These are phyloP conservation scores for Magallana gigas DNA, from an alignment of 1,140 invertebrate species.

Conservation along the genomic window DNA sequence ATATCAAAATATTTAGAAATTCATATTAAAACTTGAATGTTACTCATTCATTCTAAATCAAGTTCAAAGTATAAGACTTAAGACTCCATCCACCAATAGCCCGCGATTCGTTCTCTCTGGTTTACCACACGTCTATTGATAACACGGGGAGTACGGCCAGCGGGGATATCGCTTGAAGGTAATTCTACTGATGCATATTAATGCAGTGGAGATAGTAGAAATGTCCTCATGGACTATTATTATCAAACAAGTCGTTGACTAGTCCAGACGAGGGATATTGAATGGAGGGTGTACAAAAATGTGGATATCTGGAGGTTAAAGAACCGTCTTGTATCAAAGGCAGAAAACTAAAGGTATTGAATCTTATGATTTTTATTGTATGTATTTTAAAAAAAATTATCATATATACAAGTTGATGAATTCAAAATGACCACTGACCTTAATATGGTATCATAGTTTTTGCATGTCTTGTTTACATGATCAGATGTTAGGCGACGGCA, in stretches of 20 bases:
- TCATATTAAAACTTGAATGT: too few species aligned
- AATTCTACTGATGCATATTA: constrained; percentile 16
- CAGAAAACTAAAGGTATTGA: constrained; percentile 64
- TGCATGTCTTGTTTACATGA: too few species aligned
- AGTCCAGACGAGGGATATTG: not conserved
- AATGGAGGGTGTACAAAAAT: constrained; percentile 59
- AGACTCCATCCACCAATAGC: not conserved
- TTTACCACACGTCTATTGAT: constrained; percentile 7
- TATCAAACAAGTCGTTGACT: constrained; percentile 5
- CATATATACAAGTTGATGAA: too few species aligned
- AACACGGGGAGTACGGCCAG: not conserved
- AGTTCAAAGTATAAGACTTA: not conserved
- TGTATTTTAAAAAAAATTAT: too few species aligned
- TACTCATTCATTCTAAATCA: too few species aligned
- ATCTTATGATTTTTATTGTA: too few species aligned
- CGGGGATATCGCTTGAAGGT: constrained; percentile 16
- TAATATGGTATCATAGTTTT: too few species aligned
- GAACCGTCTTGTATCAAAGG: constrained; percentile 61
- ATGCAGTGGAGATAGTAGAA: constrained; percentile 5
- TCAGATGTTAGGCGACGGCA: too few species aligned
- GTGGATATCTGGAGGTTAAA: constrained; percentile 65
- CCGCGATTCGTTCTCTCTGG: not conserved
- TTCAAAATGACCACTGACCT: too few species aligned
- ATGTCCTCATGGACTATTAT: constrained; percentile 19
- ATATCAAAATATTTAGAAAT: too few species aligned